A percentile compares a stretch with the other conserved stretches of the same genome.
Evolutionary conservation across 2,797 vertebrate species (phyloP).

Genomic region (Sebastes elongatus): DNA sequence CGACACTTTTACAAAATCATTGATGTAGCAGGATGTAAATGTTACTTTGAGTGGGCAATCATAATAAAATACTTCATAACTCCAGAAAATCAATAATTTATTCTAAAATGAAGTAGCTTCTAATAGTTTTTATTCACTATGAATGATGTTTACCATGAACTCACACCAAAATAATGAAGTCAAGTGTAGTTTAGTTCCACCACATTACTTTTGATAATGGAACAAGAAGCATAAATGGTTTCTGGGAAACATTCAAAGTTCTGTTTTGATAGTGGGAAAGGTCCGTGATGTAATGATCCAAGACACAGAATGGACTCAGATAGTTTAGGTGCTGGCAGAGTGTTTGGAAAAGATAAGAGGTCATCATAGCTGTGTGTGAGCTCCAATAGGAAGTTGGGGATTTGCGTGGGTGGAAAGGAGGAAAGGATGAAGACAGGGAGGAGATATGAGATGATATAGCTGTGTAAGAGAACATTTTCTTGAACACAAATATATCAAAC

Average conservation of each 20-base stretch:
- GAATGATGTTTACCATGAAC: background rate
- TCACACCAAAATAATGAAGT: background rate
- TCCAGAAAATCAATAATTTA: background rate
- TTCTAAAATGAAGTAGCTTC: background rate
- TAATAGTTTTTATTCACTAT: background rate
- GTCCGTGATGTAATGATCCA: background rate
- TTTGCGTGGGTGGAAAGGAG: conserved; percentile 11
- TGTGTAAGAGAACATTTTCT: background rate
- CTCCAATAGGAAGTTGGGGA: conserved; percentile 1
- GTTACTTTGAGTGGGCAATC: background rate
- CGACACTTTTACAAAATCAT: background rate
- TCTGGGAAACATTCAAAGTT: background rate
- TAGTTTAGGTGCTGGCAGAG: background rate
- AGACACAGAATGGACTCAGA: background rate
- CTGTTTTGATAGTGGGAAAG: background rate
- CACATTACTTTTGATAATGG: background rate
- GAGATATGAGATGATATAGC: conserved; percentile 7
- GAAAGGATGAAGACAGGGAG: conserved; percentile 6
- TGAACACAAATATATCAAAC: background rate
- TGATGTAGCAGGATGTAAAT: background rate
- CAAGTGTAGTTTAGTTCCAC: background rate
- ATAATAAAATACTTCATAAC: too few species aligned
- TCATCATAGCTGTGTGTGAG: background rate
- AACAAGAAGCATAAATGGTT: background rate
- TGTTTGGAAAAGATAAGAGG: conserved; percentile 22